phyloP scores from a whole-genome alignment of 2,113 vertebrate species.

The Anguilla rostrata region DNA sequence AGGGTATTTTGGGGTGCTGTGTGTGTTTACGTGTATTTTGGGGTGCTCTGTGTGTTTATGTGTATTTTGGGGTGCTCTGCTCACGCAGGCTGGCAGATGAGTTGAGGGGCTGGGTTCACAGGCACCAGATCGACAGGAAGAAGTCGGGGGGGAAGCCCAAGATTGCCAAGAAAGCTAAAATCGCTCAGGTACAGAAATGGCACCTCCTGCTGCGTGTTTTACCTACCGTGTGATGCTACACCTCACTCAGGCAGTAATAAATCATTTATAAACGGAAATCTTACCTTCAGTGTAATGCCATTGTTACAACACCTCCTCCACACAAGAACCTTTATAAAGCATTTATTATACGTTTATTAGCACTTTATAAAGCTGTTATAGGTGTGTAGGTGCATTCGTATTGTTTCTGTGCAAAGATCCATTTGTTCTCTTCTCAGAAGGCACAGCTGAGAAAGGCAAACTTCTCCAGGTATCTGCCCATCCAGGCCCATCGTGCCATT shows the following conservation, averaged over 20 bases:
- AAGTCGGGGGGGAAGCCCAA: constrained; percentile 72
- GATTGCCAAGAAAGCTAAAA: constrained; percentile 62
- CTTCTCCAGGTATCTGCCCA: constrained; percentile 76
- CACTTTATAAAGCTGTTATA: background rate
- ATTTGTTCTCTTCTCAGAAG: constrained; percentile 60
- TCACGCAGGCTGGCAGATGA: constrained; percentile 79
- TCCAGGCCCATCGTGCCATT: constrained; percentile 67
- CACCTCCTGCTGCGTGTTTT: no score
- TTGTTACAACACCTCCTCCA: no score
- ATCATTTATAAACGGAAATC: no score
- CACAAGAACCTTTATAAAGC: no score
- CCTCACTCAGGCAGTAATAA: no score
- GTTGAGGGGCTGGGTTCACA: constrained; percentile 82
- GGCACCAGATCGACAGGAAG: constrained; percentile 82
- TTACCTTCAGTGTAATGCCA: no score
- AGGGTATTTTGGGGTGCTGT: no score
- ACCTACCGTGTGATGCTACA: background rate
- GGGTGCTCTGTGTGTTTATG: no score
- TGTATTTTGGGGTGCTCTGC: no score
- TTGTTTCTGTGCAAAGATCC: background rate
- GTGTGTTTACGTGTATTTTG: no score
- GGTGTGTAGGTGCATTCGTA: background rate
- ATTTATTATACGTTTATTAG: background rate
- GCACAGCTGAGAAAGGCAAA: constrained; percentile 72
- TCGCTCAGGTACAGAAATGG: constrained; percentile 69